These are phyloP conservation scores for Cygnus olor DNA, from an alignment of 2,797 vertebrate species.

Conservation along the genomic window DNA sequence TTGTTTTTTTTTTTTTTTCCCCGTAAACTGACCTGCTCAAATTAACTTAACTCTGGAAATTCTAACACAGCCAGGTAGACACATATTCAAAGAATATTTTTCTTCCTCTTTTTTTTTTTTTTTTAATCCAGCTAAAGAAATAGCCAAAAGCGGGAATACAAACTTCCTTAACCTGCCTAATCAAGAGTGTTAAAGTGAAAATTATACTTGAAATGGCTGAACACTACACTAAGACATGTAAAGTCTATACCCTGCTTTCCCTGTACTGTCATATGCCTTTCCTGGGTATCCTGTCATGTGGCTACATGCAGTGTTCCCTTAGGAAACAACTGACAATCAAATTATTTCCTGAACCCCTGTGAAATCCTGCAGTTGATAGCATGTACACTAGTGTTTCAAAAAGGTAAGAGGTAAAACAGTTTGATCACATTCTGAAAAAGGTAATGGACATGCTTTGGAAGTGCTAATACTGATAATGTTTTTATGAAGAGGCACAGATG, in stretches of 20 bases:
- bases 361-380: background rate
- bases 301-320: background rate
- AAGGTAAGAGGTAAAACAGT: background rate
- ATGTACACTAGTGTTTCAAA: background rate
- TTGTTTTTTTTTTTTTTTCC: too few relatives aligned
- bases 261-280: background rate
- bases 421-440: background rate
- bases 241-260: background rate
- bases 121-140: background rate
- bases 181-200: background rate
- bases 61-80: background rate
- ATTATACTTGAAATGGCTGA: background rate
- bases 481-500: background rate
- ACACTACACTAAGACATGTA: accelerated
- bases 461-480: background rate
- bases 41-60: background rate
- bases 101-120: background rate
- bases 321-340: background rate
- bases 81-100: background rate
- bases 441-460: background rate
- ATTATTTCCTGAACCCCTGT: background rate
- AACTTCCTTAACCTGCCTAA: background rate
- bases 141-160: background rate
- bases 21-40: background rate
- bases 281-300: background rate